A percentile compares a stretch with the other conserved stretches of the same genome.
Conservation (phyloP, 1,140 invertebrate genomes). For the Hydropsyche tenuis region DNA sequence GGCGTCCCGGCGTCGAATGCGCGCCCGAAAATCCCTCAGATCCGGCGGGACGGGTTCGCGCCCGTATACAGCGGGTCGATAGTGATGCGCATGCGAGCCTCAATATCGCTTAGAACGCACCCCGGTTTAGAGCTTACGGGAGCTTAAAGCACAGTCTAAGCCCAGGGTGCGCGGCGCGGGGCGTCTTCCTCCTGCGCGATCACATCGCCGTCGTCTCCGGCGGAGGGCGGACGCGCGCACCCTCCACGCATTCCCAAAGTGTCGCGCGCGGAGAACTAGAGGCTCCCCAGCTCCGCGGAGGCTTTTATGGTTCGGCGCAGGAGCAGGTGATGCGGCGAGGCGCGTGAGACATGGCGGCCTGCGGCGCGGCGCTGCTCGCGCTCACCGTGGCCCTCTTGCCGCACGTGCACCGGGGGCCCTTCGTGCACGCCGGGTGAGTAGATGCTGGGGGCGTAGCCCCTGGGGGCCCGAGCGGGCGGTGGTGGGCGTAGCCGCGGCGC, state of each 20-base stretch:
- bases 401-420: constrained; percentile 58
- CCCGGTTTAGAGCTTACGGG: neutral
- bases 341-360: constrained; percentile 52
- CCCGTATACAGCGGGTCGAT: neutral
- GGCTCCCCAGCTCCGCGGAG: neutral
- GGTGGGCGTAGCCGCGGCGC: no score
- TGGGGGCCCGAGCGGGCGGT: no score
- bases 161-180: constrained; percentile 17
- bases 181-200: constrained; percentile 7
- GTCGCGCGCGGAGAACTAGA: neutral
- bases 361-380: constrained; percentile 61
- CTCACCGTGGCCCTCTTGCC: constrained; percentile 60
- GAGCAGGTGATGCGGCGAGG: constrained; percentile 44
- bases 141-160: constrained; percentile 40
- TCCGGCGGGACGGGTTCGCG: neutral
- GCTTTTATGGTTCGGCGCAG: neutral
- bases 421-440: constrained; percentile 62
- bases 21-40: no score
- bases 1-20: no score
- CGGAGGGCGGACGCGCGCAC: constrained; percentile 15
- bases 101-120: constrained; percentile 26
- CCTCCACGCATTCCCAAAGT: neutral
- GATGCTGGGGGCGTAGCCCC: no score
- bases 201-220: constrained; percentile 29
- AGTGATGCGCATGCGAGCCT: neutral